Conservation (phyloP, 2,888 invertebrate species). For the Allolobophora icterica region DNA sequence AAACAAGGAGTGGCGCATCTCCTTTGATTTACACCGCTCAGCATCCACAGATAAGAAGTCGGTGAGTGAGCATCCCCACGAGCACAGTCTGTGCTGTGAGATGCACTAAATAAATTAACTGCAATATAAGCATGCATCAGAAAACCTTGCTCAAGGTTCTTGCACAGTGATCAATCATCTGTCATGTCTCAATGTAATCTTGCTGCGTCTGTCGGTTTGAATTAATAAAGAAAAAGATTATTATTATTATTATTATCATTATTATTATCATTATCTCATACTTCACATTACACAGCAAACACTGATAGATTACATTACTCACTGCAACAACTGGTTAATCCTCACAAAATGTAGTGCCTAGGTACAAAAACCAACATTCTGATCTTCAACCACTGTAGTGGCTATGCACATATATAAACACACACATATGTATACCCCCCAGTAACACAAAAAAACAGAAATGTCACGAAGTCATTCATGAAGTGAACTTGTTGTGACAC, state of each 20-base stretch:
- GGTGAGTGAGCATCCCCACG: background rate
- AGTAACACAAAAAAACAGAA: too few relatives aligned
- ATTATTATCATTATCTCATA: too few relatives aligned
- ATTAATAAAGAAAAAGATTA: too few relatives aligned
- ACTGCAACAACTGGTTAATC: background rate
- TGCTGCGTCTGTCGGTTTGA: too few relatives aligned
- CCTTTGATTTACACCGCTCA: background rate
- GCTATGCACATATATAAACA: background rate
- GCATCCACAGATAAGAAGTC: background rate
- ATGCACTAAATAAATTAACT: background rate
- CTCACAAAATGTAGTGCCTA: background rate
- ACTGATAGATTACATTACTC: background rate
- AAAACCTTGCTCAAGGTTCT: background rate
- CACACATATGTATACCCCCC: too few relatives aligned
- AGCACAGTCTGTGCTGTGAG: background rate
- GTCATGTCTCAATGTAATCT: too few relatives aligned
- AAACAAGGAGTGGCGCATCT: background rate
- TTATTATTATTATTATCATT: too few relatives aligned
- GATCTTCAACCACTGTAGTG: background rate
- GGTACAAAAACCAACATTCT: too few relatives aligned
- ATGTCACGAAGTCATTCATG: too few relatives aligned
- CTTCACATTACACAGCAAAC: background rate
- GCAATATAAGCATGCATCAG: background rate
- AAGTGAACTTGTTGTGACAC: too few relatives aligned
- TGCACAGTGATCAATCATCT: too few relatives aligned